Evolutionary conservation across 2,797 vertebrate genomes (phyloP).

Genomic region (Megaceryle alcyon): DNA sequence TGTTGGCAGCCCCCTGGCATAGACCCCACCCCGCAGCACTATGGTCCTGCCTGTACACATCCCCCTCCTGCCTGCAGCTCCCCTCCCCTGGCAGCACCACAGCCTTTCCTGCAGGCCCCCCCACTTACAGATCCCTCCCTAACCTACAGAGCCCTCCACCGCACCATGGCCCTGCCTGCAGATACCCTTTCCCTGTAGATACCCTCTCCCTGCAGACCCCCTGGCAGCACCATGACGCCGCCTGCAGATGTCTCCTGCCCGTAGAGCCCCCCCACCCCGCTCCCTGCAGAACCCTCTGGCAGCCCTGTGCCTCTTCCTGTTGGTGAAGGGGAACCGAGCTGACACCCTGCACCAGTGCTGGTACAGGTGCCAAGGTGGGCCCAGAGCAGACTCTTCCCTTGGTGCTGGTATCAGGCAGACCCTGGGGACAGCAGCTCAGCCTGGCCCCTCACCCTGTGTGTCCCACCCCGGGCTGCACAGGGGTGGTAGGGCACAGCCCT

Average conservation of each 20-base stretch:
- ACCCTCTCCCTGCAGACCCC: too few relatives aligned
- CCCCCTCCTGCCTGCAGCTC: background rate
- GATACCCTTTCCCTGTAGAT: background rate
- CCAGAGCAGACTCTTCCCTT: accelerated
- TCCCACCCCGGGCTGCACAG: background rate
- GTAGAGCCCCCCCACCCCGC: too few relatives aligned
- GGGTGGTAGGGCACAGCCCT: background rate
- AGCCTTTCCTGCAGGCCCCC: background rate
- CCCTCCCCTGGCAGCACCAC: background rate
- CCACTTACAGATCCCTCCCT: background rate
- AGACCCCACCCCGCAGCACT: too few relatives aligned
- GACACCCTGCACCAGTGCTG: accelerated
- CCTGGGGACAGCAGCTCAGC: background rate
- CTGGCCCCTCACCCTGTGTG: accelerated
- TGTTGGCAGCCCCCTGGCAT: background rate
- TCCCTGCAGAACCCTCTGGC: background rate
- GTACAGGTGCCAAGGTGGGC: background rate
- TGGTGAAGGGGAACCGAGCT: background rate
- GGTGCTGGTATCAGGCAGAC: accelerated
- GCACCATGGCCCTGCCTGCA: too few relatives aligned
- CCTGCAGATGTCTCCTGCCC: too few relatives aligned
- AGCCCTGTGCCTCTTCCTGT: accelerated
- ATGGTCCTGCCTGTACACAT: background rate
- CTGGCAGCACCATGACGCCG: too few relatives aligned
- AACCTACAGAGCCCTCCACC: background rate